Evolutionary conservation across 2,888 invertebrate genomes (phyloP), one percentile per base, ranked within the genome.

Genomic region (Aricia artaxerxes): DNA sequence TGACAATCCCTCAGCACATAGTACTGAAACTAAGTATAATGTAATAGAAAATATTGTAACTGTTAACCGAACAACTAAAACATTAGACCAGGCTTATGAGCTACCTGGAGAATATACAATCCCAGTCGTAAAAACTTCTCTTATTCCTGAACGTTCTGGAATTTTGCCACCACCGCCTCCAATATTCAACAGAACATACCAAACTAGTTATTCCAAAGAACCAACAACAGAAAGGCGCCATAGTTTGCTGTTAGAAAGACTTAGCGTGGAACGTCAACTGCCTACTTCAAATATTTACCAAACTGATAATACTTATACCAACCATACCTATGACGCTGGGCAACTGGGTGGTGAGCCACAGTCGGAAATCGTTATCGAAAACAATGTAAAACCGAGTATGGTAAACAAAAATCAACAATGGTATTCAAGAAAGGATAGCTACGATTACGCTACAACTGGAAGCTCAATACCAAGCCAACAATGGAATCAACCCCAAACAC

Each of bases 1-100:
- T 31, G 90, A 89, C 5, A 87, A 88, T 77, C 90, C 92, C 11
- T 80, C 85, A 24, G 87, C 90, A 61, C 83, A 91, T 2, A 91
- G 90, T 81, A 91, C 88, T 44, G 91, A 92, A 82, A 94, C 94
- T 60, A 92, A 93, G 83, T 92, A 91, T 79, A 94, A 93, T 72
- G 88, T 92, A 85, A 86, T 91, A 57, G 94, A 94, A 88, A 94
- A 94, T 79, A 91, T 93, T 78, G 92, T 93, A 0, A 92, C 93
- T 13, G 92, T 93, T 0, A 94, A 94, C 80, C 89, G 93, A 4
- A 93, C 94, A 0, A 91, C 91, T 2, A 94, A 94, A 85, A 91
- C 92, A 31, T 85, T 94, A 79, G 94, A 94, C 80, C 89, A 89
- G 44, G 85, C 87, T 73, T 94, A 92, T 80, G 93, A 94, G 83